Percentiles rank a stretch among this genome's conserved stretches.
Conservation (phyloP, 2,113 vertebrate species). For the Stigmatopora nigra region DNA sequence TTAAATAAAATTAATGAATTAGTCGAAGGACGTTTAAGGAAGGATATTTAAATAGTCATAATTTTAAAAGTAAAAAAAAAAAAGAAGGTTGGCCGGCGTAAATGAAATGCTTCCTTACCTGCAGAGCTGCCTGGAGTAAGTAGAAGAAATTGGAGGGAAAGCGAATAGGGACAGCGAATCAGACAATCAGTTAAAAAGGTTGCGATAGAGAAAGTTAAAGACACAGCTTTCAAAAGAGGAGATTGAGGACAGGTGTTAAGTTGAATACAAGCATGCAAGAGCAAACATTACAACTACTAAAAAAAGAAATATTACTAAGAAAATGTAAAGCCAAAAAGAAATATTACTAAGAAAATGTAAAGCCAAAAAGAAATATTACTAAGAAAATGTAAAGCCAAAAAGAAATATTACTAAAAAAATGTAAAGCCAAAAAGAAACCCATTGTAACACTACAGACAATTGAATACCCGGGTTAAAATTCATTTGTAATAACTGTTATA, state of each 20-base stretch:
- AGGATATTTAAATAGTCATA: too few relatives aligned
- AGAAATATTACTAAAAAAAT: too few relatives aligned
- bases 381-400: too few relatives aligned
- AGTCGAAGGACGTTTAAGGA: too few relatives aligned
- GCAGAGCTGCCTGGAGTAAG: slow-evolving; percentile 77
- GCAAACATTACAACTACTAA: neutral
- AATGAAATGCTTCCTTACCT: slow-evolving; percentile 73
- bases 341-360: neutral
- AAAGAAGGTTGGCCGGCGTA: neutral
- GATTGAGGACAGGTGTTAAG: slow-evolving; percentile 15
- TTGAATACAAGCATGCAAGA: neutral
- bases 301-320: neutral
- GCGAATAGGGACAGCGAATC: slow-evolving; percentile 32
- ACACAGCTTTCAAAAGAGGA: slow-evolving; percentile 37
- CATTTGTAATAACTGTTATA: neutral
- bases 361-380: neutral
- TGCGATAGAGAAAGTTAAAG: slow-evolving; percentile 16
- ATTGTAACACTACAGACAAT: neutral
- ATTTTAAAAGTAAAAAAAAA: neutral
- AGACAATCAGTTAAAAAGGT: slow-evolving; percentile 46
- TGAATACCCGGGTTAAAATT: neutral
- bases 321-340: neutral
- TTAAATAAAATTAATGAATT: too few relatives aligned
- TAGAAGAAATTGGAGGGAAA: slow-evolving; percentile 18
- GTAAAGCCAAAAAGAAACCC: neutral